Base-by-base conservation (phyloP, 2,113 vertebrate genomes). In the Carettochelys insculpta region DNA sequence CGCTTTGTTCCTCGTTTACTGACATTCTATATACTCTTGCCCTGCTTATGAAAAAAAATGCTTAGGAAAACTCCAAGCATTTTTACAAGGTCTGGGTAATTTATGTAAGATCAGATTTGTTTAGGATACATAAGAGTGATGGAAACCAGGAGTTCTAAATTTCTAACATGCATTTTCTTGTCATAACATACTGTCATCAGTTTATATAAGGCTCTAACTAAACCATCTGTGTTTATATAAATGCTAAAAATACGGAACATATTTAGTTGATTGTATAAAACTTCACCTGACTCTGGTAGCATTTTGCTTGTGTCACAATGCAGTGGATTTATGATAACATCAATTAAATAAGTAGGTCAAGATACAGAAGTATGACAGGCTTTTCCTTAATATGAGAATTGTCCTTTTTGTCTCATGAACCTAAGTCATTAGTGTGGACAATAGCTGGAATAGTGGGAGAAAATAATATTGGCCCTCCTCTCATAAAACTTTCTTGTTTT, bases 221-320 rank as follows among this genome's bases (percentile, higher is more conserved):
- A 96, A 96, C 96, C 92, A 94, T 84, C 86, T 88, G 13, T 95
- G 95, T 97, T 97, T 97, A 96, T 86, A 96, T 95, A 96, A 96
- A 90, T 88, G 85, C 85, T 82, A 92, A 87, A 96, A 95, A 92
- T 45, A 41, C 83, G 96, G 96, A 96, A 95, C 80, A 75, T 12
- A 58, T 96, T 94, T 77, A 90, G 92, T 97, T 92, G 94, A 93
- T 80, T 94, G 88, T 97, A 92, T 87, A 95, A 96, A 97, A 97
- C 83, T 87, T 85, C 75, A 89, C 92, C 95, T 96, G 87, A 96
- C 45, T 41, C 87, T 54, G 87, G 90, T 12, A 45, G 5, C 9
- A 4, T 82, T 93, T 88, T 80, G 34, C 8, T 86, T 93, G 25
- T 87, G 65, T 91, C 82, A 88, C 11, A 34, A 84, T 82, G 51